phyloP scores from a whole-genome alignment of 2,888 invertebrate species.

The Thymelicus acteon region DNA sequence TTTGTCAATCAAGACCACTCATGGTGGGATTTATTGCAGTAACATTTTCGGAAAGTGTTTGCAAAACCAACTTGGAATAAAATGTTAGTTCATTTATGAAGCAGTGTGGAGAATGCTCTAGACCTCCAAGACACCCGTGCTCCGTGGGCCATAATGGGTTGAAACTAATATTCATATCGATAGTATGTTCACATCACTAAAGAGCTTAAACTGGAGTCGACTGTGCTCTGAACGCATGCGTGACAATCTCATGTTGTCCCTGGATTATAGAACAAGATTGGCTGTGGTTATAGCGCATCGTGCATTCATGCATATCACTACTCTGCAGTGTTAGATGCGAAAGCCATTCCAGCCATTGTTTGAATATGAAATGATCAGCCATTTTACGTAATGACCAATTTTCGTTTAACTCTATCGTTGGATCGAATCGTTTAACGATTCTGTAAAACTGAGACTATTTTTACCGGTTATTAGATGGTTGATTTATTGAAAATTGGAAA shows the following conservation, averaged over 20 bases:
- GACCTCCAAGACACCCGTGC: too few species aligned
- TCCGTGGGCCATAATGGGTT: too few species aligned
- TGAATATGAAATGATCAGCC: not conserved
- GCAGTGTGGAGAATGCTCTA: too few species aligned
- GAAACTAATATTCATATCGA: not conserved
- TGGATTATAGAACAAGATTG: conserved; percentile 21
- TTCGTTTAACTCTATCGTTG: not conserved
- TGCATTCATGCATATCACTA: not conserved
- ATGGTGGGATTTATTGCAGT: too few species aligned
- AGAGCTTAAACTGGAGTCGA: not conserved
- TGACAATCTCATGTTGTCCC: conserved; percentile 13
- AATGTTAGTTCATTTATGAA: too few species aligned
- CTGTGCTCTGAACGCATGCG: conserved; percentile 2
- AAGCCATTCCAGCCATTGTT: not conserved
- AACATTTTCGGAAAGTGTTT: too few species aligned
- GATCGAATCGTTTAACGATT: too few species aligned
- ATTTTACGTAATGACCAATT: not conserved
- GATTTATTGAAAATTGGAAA: too few species aligned
- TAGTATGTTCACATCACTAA: conserved; percentile 2
- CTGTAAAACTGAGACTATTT: too few species aligned
- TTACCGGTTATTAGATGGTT: too few species aligned
- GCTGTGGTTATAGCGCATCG: not conserved
- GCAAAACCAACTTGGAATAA: too few species aligned
- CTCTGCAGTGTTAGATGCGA: not conserved
- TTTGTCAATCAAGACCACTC: too few species aligned